Percentiles rank a stretch among this genome's conserved stretches.
Evolutionary conservation across 2,888 invertebrate species (phyloP).

Genomic region (Andrena camellia): DNA sequence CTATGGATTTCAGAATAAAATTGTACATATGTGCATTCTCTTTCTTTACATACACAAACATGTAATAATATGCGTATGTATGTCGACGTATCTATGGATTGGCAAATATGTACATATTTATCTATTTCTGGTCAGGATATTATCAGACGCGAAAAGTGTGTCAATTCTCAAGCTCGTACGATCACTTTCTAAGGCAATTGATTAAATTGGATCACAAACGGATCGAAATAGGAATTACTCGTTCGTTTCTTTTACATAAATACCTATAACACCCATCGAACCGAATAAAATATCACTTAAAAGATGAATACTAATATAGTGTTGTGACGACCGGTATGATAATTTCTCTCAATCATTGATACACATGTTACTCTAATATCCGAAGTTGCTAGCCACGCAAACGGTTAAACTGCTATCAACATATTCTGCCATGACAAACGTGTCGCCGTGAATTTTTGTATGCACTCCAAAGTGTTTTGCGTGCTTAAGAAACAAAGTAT

Average conservation of each 20-base stretch:
- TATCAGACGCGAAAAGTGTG: slow-evolving; percentile 32
- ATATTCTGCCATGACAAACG: slow-evolving; percentile 23
- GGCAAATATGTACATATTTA: slow-evolving; percentile 61
- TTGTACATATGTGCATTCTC: slow-evolving; percentile 47
- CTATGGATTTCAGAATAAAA: slow-evolving; percentile 46
- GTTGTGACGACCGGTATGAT: slow-evolving; percentile 20
- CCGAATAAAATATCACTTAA: slow-evolving; percentile 38
- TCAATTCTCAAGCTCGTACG: slow-evolving; percentile 30
- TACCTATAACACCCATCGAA: slow-evolving; percentile 21
- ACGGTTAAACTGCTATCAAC: slow-evolving; percentile 22
- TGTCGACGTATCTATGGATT: slow-evolving; percentile 44
- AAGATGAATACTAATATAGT: slow-evolving; percentile 33
- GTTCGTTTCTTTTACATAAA: slow-evolving; percentile 30
- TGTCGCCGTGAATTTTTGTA: slow-evolving; percentile 32
- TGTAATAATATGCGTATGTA: slow-evolving; percentile 50
- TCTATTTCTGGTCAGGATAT: slow-evolving; percentile 37
- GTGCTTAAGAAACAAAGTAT: slow-evolving; percentile 34
- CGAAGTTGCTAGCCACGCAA: slow-evolving; percentile 24
- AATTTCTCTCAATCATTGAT: slow-evolving; percentile 8
- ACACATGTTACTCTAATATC: slow-evolving; percentile 12
- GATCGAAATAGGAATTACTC: slow-evolving; percentile 27
- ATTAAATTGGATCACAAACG: slow-evolving; percentile 54
- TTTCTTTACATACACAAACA: slow-evolving; percentile 41
- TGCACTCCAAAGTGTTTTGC: slow-evolving; percentile 31
- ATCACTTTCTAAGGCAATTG: slow-evolving; percentile 34